Evolutionary conservation across 2,797 vertebrate genomes (phyloP).

Genomic region (Gouania willdenowi): DNA sequence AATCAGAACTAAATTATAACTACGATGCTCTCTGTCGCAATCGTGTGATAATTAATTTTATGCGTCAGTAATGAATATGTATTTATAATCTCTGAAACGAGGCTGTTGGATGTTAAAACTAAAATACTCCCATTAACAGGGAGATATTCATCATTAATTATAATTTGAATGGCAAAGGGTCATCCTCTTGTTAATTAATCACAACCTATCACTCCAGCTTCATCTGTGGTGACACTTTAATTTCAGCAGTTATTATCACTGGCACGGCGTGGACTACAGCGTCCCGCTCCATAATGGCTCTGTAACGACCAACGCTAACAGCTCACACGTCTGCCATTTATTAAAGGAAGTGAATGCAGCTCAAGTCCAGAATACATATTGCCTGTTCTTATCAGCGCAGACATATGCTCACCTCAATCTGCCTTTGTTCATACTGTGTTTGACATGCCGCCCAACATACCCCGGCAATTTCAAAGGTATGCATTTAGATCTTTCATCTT

Average conservation of each 20-base stretch:
- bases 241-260: conserved; percentile 56
- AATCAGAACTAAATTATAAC: no score
- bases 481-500: conserved; percentile 24
- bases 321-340: conserved; percentile 52
- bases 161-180: conserved; percentile 47
- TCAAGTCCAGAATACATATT: conserved; percentile 25
- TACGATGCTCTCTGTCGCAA: no score
- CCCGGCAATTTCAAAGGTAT: conserved; percentile 3
- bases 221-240: conserved; percentile 59
- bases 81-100: conserved; percentile 1
- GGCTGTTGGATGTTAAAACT: conserved; percentile 11
- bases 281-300: conserved; percentile 45
- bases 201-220: conserved; percentile 49
- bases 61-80: conserved; percentile 7
- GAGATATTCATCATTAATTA: conserved; percentile 59
- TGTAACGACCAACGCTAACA: conserved; percentile 47
- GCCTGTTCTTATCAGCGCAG: conserved; percentile 19
- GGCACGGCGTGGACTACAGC: conserved; percentile 14
- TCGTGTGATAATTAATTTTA: conserved; percentile 1
- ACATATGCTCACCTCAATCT: conserved; percentile 22
- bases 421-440: conserved; percentile 2
- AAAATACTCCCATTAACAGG: conserved; percentile 29
- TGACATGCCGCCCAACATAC: conserved; percentile 9
- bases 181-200: conserved; percentile 64
- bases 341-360: conserved; percentile 23